Conservation (phyloP, 2,113 vertebrate genomes). For the Anser brachyrhynchus region DNA sequence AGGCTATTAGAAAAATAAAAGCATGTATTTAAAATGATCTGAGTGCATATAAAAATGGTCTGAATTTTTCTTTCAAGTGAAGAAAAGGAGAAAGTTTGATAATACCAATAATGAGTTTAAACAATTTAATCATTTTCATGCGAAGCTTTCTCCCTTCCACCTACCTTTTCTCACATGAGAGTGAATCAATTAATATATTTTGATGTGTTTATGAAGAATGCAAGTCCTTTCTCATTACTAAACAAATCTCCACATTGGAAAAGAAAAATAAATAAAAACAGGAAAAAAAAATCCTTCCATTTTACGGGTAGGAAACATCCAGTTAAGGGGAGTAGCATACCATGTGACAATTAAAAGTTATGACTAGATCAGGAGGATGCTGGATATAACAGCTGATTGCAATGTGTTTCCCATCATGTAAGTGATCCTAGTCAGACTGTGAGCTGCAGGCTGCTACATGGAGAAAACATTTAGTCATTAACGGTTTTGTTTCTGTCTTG, state of each 20-base stretch:
- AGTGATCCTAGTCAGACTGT: not conserved
- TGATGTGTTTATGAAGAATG: constrained; percentile 37
- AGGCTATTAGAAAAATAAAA: constrained; percentile 68
- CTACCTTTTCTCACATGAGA: constrained; percentile 28
- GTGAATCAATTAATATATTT: constrained; percentile 43
- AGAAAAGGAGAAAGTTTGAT: constrained; percentile 25
- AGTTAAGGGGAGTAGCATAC: not conserved
- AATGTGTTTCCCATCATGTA: not conserved
- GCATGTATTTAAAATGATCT: not conserved
- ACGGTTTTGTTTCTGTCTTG: not conserved
- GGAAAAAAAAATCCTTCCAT: not conserved
- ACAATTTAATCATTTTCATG: constrained; percentile 45
- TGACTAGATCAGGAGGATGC: not conserved
- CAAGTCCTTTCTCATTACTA: not conserved
- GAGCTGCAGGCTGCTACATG: not conserved
- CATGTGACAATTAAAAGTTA: not conserved
- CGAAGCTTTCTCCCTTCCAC: constrained; percentile 20
- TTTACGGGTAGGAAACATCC: not conserved
- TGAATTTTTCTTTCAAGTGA: constrained; percentile 66
- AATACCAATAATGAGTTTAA: constrained; percentile 54
- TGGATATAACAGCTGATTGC: not conserved
- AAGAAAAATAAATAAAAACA: not conserved
- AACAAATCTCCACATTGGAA: not conserved
- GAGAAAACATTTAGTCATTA: not conserved
- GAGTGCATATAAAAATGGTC: constrained; percentile 60